Base-by-base conservation (phyloP, 35 echinoderm and acorn worm species). In the Ophioderma brevispina region DNA sequence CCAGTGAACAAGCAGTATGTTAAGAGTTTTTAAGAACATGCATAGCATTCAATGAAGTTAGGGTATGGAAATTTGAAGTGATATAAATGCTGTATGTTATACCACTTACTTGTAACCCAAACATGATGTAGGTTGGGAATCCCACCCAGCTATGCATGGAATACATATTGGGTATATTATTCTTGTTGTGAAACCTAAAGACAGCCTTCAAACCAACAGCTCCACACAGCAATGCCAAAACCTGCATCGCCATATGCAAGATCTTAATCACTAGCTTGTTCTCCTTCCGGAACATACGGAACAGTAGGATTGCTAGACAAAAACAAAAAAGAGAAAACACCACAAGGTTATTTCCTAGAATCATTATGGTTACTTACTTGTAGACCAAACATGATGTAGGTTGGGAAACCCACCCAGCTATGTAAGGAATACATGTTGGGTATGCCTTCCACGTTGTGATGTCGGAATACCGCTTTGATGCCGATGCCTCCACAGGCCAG, bases 61-160 rank as follows among this genome's bases (percentile, higher is more conserved):
- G n/a, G n/a, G n/a, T n/a, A n/a, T n/a, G n/a, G n/a, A n/a, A n/a
- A n/a, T n/a, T n/a, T n/a, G n/a, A n/a, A n/a, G n/a, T n/a, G n/a
- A n/a, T n/a, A n/a, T n/a, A n/a, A n/a, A n/a, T n/a, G n/a, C n/a
- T n/a, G 41, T 46, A 46, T 80, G 3, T 38, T 1, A 17, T 11
- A 37, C 25, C 39, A 82, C 82, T 87, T 94, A 98, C 96, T 91
- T 98, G 96, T 35, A 87, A 40, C 39, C 64, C 34, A 78, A 98
- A 98, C 33, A 98, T 80, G 11, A 92, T 17, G n/a, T 88, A 89
- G 36, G 93, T 89, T n/a, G 87, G 80, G 6, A 98, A 40, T n/a
- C 93, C 96, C 39, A 98, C 86, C 96, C 96, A 98, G 70, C 96
- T 98, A 80, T 98, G 96, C 30, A 85, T 33, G 1, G 93, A 90